Base-by-base conservation (phyloP, 2,113 vertebrate genomes). In the Nyctereutes procyonoides region DNA sequence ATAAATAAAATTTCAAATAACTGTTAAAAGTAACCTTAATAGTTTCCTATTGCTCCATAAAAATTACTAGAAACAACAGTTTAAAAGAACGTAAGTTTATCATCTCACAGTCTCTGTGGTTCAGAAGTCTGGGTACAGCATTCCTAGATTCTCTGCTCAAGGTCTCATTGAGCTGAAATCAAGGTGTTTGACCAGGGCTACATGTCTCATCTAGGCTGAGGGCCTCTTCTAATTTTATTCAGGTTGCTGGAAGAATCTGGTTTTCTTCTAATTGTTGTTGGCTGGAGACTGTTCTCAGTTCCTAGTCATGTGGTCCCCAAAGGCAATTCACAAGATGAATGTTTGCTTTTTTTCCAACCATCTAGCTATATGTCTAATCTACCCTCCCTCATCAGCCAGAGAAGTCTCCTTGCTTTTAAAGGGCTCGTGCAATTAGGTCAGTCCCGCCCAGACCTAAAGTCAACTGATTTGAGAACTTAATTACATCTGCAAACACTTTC, bases 21-120 rank as follows among this genome's bases (percentile, higher is more conserved):
- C 43, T 81, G 5, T 90, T 92, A 71, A 79, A 82, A 83, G 62
- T 58, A 51, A 9, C 32, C 81, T 2, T 90, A 93, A 89, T 95
- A 30, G 5, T 15, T 20, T 97, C 89, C 87, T 82, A 96, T 74
- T 96, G 56, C 30, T 74, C 5, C 43, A 69, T 67, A 93, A 88
- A 93, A 92, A 32, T 48, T 71, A 90, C 26, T 56, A 87, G 17
- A 80, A 74, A 26, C 2, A 91, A 95, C 82, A 65, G 53, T 32
- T 96, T 94, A 56, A 90, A 97, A 77, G 28, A 93, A 85, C 12
- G 88, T 55, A 93, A 55, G 90, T 55, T n/a, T 93, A 71, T 88
- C 81, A 79, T 51, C 4, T 94, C 11, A 83, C 7, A 48, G 4
- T 92, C 96, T 92, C 56, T 92, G 20, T 89, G 48, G 19, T 32